Base-by-base conservation (phyloP, 2,797 vertebrate species). In the Philypnodon macrostomus region DNA sequence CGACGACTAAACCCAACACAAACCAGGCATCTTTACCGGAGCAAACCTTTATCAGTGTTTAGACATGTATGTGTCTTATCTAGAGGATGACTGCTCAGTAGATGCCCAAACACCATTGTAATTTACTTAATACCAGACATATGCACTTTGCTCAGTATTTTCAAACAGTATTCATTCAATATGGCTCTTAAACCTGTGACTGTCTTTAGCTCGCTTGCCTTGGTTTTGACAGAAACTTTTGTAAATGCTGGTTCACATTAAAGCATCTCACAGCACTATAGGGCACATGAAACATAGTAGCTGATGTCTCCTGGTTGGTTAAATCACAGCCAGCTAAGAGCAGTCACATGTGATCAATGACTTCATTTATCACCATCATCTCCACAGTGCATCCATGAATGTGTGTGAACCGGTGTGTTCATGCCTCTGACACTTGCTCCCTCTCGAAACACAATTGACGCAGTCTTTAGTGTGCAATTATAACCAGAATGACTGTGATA, bases 401-500 rank as follows among this genome's bases (percentile, higher is more conserved):
- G 42, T 33, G 64, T 41, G n/a, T 42, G 18, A 4, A 16, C 9
- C 6, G 46, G 32, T 31, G 42, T 34, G 53, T 61, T 58, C 29
- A 34, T 16, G 9, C 47, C 16, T 21, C 38, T 23, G 33, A 55
- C 73, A 65, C 64, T 48, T 29, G 40, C 57, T 54, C 60, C 64
- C 63, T 70, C 76, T 65, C 35, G 55, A 70, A 65, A 80, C 65
- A 55, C 70, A 47, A 73, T 57, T 60, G 70, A 75, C 70, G 58
- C 49, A 70, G 72, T 87, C 77, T 86, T 87, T 85, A 84, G 80
- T 47, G 42, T 74, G 67, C 77, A 78, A 84, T 88, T 87, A 87
- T 62, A 77, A 72, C 55, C 67, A 62, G 67, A 70, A 65, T 19
- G 58, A 73, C 67, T 55, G 55, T 46, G 75, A 58, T 73, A 86